Evolutionary conservation across 2,888 invertebrate genomes (phyloP), one percentile per base, ranked within the genome.

Genomic region (Balanococcus diminutus): DNA sequence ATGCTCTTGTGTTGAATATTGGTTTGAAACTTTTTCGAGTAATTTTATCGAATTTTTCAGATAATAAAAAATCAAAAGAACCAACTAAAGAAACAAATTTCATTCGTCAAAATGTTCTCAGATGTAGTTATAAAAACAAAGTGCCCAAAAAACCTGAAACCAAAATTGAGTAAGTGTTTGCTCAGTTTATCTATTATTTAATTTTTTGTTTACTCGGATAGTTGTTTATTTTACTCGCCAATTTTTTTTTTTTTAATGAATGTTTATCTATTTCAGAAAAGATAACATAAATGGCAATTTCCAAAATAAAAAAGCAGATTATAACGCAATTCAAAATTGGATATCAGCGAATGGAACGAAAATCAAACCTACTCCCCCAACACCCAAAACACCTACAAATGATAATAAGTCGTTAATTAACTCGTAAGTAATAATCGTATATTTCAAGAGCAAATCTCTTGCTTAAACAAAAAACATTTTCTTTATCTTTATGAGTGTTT

Each of bases 41-140:
- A 16, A 39, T 81, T 42, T 11, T 22, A 0, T 22, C 9, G 25
- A 31, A 42, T 42, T 61, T 67, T 36, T 25, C 28, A 72, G 84
- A 72, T 28, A 72, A 22, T 36, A 22, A 32, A 67, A 84, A 84
- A 72, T 67, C 84, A 39, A 84, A 84, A 84, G 82, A 84, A 82
- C 1, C 84, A n/a, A n/a, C n/a, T 61, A 79, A 82, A 25, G 82
- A 84, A 39, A 61, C 32, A n/a, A 86, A 86, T 81, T 86, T 86
- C 16, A 86, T 86, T 14, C 86, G 86, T 32, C 86, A 86, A 61
- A 86, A 86, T 81, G 86, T 86, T 31, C 56, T 86, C 9, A 28
- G 86, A 22, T 86, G 86, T 61, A 86, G 86, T 36, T 86, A 86
- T 56, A 86, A 39, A 39, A 9, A 46, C 5, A 81, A 56, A 67